A percentile compares a stretch with the other conserved stretches of the same genome.
phyloP scores from a whole-genome alignment of 2,113 vertebrate species.

The Montifringilla adamsi region DNA sequence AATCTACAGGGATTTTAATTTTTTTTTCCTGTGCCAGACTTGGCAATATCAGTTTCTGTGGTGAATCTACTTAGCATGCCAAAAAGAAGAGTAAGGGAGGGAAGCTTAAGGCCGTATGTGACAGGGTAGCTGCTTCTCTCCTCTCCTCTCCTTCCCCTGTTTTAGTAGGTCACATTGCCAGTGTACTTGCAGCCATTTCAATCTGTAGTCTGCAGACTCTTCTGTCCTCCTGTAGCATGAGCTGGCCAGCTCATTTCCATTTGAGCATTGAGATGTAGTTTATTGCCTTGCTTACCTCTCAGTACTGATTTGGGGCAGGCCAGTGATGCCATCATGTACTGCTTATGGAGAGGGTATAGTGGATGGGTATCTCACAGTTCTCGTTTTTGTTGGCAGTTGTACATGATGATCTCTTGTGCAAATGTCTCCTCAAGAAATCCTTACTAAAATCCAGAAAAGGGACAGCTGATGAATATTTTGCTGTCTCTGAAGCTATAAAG shows the following conservation, averaged over 20 bases:
- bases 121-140: not conserved
- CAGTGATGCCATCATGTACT: not conserved
- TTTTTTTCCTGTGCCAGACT: not conserved
- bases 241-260: not conserved
- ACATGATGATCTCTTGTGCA: not conserved
- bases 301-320: not conserved
- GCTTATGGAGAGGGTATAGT: not conserved
- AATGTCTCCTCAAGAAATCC: not conserved
- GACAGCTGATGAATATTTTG: not conserved
- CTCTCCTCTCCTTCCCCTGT: not conserved
- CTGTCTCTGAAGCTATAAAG: not conserved
- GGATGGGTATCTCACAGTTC: not conserved
- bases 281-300: not conserved
- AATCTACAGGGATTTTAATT: not conserved
- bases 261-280: not conserved
- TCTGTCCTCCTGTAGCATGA: not conserved
- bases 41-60: not conserved
- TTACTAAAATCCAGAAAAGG: not conserved
- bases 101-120: not conserved
- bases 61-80: not conserved
- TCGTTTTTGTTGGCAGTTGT: not conserved
- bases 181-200: not conserved
- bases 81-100: not conserved
- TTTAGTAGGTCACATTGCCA: not conserved
- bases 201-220: not conserved